Base-by-base conservation (phyloP, 2,888 invertebrate species). In the Sinhomidia bicolor region DNA sequence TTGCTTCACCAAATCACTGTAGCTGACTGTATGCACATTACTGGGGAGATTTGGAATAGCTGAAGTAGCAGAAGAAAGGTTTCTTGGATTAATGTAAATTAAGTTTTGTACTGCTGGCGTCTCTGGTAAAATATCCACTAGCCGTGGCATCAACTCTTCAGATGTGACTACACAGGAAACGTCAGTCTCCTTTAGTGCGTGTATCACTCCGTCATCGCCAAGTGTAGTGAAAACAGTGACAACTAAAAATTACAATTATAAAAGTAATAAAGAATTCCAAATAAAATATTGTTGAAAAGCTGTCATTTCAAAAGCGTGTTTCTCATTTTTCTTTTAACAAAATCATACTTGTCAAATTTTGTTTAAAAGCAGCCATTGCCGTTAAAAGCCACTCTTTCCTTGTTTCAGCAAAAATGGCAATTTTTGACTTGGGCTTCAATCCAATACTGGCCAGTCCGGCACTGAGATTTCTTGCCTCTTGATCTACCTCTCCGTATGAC, bases 351-450 rank as follows among this genome's bases (percentile, higher is more conserved):
- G 98, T 96, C 93, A 98, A 96, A 93, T 97, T 98, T 94, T 97
- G 97, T 93, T 97, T 98, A 94, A 99, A 98, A 94, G 98, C 97
- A 82, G 98, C 99, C 93, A 99, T 97, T 0, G 99, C 98, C 0
- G 98, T 97, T 78, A 99, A 95, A 96, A 99, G 97, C 99, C 99
- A 99, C 94, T 99, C 99, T 74, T 97, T 97, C 92, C 99, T 95
- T 0, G 99, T 99, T 94, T 99, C 99, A 0, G 99, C 98, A 94
- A 99, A 99, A 93, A 99, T 96, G 84, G 97, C 98, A 92, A 99
- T 95, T 93, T 97, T 97, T 90, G 95, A 94, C 10, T 95, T 95
- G 9, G 96, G 96, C 92, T 94, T 94, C 92, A 96, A 95, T 36
- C 98, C 98, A 51, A 97, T 94, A 93, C 96, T 96, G 57, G 96